A percentile compares a stretch with the other conserved stretches of the same genome.
Evolutionary conservation across 64 coral and sea anemone species (phyloP).

Genomic region (Stichodactyla helianthus): DNA sequence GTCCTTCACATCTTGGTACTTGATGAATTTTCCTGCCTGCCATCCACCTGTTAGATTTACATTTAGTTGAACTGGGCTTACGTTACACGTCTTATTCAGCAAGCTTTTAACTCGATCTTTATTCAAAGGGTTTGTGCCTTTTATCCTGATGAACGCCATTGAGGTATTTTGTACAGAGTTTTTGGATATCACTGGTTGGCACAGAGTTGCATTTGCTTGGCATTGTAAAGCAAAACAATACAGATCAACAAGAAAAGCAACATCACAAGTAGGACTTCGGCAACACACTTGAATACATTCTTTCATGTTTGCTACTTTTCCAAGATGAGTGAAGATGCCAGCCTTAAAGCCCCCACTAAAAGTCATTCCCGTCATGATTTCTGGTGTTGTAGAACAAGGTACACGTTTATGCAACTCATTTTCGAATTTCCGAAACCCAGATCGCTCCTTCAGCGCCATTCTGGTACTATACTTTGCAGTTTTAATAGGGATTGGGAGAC

Average conservation of each 20-base stretch:
- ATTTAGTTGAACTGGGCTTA: slow-evolving; percentile 38
- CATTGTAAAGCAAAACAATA: slow-evolving; percentile 65
- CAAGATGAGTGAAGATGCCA: slow-evolving; percentile 67
- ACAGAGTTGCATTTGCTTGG: slow-evolving; percentile 18
- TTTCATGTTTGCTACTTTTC: slow-evolving; percentile 38
- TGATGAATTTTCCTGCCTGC: slow-evolving; percentile 76
- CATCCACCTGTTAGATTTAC: slow-evolving; percentile 83
- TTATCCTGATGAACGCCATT: slow-evolving; percentile 40
- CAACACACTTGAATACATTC: slow-evolving; percentile 60
- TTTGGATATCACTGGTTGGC: slow-evolving; percentile 39
- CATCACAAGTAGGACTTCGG: slow-evolving; percentile 35
- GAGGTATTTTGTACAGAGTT: slow-evolving; percentile 34
- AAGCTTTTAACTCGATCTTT: neutral
- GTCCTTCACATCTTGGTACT: slow-evolving; percentile 43
- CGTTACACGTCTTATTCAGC: slow-evolving; percentile 44
- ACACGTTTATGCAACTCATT: neutral
- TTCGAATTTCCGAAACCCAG: slow-evolving; percentile 10
- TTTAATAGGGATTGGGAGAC: slow-evolving; percentile 56
- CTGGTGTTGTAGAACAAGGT: slow-evolving; percentile 7
- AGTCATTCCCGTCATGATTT: slow-evolving; percentile 38
- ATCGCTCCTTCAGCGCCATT: slow-evolving; percentile 46
- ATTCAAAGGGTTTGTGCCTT: neutral
- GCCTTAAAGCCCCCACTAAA: slow-evolving; percentile 60
- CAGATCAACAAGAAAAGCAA: slow-evolving; percentile 67
- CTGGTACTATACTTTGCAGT: slow-evolving; percentile 52